These are phyloP conservation scores for Lasioglossum zephyrum DNA, from an alignment of 2,888 invertebrate genomes.

Conservation along the genomic window DNA sequence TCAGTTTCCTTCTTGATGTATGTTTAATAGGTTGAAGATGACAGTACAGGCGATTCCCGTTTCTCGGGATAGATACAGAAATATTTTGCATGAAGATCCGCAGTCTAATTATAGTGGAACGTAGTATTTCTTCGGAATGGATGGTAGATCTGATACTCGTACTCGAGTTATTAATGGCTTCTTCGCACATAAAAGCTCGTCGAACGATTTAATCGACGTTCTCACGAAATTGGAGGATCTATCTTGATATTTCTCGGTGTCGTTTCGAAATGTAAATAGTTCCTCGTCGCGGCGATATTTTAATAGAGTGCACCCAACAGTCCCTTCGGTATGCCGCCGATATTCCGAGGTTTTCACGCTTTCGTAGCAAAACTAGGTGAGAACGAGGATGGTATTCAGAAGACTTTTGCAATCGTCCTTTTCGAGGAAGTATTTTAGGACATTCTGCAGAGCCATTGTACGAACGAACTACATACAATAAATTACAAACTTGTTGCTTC, in stretches of 20 bases:
- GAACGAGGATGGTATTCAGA: too few species aligned
- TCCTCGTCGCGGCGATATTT: neutral
- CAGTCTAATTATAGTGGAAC: neutral
- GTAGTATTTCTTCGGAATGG: neutral
- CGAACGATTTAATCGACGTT: too few species aligned
- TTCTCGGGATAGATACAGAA: neutral
- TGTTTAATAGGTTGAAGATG: neutral
- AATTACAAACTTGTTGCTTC: neutral
- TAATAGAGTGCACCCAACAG: too few species aligned
- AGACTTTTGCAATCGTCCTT: too few species aligned
- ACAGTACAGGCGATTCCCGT: neutral
- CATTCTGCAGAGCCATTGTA: too few species aligned
- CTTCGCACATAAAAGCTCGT: neutral
- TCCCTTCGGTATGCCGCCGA: too few species aligned
- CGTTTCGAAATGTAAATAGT: neutral
- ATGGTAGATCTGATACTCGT: neutral
- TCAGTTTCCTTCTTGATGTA: too few species aligned
- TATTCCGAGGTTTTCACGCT: too few species aligned
- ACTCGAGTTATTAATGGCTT: neutral
- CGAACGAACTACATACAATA: too few species aligned
- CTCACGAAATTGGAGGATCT: neutral
- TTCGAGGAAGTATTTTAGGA: too few species aligned
- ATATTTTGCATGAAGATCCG: neutral
- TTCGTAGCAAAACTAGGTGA: too few species aligned
- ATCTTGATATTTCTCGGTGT: neutral